Evolutionary conservation across 2,888 invertebrate genomes (phyloP), one percentile per base, ranked within the genome.

Genomic region (Tyria jacobaeae): DNA sequence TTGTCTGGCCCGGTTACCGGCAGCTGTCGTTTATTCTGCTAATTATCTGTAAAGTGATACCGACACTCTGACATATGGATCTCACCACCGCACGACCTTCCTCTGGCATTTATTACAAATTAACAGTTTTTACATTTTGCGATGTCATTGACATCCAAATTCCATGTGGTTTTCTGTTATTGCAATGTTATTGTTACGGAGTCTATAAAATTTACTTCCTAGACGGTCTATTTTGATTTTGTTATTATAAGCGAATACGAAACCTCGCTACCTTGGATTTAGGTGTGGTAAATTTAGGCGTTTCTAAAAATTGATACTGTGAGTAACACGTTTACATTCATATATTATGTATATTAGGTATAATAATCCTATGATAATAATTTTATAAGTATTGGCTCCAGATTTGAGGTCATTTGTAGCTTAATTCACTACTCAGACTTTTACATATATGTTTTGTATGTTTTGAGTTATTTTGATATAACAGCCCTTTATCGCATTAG

Each of bases 11-110:
- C 52, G 53, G 64, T 64, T 73, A 71, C 73, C 81, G 78, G 79
- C 90, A 89, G 89, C 83, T 91, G 90, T 84, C 83, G 76, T 78
- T 80, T 76, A 78, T 77, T 71, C 79, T 61, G 84, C 87, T 90
- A 90, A 91, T 91, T 90, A 88, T 86, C 80, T 75, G 86, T 84
- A 84, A 86, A 81, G 78, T 71, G 82, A 88, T 79, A 88, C 83
- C 79, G 81, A 58, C 63, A 44, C 52, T 60, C 83, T 77, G 82
- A 80, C 88, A 85, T 79, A 83, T 84, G 85, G 73, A 73, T 82
- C 78, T 80, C 78, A 77, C 81, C 80, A 82, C 80, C 70, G 67
- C 60, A 55, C 69, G 71, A 58, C 89, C 89, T 90, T 77, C 84
- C 75, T 67, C 72, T 75, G 79, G 77, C 82, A 82, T 81, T 82